A percentile compares a stretch with the other conserved stretches of the same genome.
Conservation (phyloP, 23 tunicate species). For the Corella eumyota region DNA sequence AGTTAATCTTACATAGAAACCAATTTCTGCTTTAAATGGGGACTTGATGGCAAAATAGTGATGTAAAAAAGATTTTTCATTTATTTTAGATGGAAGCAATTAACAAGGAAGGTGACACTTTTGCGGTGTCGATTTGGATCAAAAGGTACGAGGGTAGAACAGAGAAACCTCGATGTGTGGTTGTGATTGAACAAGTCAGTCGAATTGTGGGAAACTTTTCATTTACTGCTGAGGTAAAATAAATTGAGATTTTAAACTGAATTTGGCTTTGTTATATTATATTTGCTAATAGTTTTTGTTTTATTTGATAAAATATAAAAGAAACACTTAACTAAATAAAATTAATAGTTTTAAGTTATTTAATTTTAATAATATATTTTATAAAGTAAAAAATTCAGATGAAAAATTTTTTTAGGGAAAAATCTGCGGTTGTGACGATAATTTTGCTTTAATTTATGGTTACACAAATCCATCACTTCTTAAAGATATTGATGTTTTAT, state of each 20-base stretch:
- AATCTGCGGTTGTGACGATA: constrained; percentile 36
- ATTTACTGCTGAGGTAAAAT: constrained; percentile 36
- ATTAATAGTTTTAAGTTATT: background rate
- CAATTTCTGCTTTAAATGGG: background rate
- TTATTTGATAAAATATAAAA: background rate
- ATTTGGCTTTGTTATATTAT: no score
- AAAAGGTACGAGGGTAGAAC: constrained; percentile 23
- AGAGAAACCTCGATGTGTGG: constrained; percentile 22
- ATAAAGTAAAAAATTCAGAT: background rate
- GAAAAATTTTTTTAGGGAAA: constrained; percentile 24
- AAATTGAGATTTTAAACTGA: no score
- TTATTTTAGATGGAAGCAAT: constrained; percentile 39
- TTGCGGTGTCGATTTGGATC: constrained; percentile 58
- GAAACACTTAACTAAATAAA: background rate
- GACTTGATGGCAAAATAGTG: background rate
- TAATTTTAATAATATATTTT: background rate
- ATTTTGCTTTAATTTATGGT: constrained; percentile 44
- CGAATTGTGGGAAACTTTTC: constrained; percentile 33
- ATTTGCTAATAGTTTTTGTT: no score
- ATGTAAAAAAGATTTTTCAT: background rate
- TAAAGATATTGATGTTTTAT: background rate
- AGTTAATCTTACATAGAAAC: no score
- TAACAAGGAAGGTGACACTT: constrained; percentile 12
- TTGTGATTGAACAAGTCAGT: constrained; percentile 31
- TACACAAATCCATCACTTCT: constrained; percentile 6